Percentiles rank a stretch among this genome's conserved stretches.
Conservation (phyloP, 2,888 invertebrate genomes). For the Saturnia pavonia region DNA sequence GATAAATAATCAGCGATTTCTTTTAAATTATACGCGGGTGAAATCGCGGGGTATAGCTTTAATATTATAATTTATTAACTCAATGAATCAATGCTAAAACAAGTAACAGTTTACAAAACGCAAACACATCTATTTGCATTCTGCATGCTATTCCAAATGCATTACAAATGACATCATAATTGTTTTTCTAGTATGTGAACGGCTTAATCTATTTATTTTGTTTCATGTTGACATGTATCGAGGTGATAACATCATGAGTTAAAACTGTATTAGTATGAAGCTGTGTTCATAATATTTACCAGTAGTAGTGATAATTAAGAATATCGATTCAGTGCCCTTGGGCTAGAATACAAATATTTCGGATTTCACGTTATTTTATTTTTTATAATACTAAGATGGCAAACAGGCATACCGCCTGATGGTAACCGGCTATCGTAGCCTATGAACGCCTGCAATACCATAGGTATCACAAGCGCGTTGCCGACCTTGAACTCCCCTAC, state of each 20-base stretch:
- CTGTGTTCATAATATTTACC: not conserved
- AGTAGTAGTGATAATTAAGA: no score
- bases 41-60: no score
- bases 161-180: conserved; percentile 35
- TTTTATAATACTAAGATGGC: no score
- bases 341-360: not conserved
- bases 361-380: no score
- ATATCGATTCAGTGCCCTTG: no score
- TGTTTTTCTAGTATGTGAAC: conserved; percentile 11
- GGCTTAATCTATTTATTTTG: conserved; percentile 7
- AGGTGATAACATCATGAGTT: not conserved
- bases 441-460: no score
- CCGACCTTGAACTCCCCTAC: no score
- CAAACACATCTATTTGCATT: conserved; percentile 25
- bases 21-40: no score
- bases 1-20: no score
- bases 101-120: conserved; percentile 1
- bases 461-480: no score
- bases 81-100: conserved; percentile 22
- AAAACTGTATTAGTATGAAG: not conserved
- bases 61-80: conserved; percentile 4
- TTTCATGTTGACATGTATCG: not conserved
- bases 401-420: no score
- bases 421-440: no score
- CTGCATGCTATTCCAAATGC: conserved; percentile 31